Evolutionary conservation across 2,888 invertebrate species (phyloP).

Genomic region (Cerceris ruficornis): DNA sequence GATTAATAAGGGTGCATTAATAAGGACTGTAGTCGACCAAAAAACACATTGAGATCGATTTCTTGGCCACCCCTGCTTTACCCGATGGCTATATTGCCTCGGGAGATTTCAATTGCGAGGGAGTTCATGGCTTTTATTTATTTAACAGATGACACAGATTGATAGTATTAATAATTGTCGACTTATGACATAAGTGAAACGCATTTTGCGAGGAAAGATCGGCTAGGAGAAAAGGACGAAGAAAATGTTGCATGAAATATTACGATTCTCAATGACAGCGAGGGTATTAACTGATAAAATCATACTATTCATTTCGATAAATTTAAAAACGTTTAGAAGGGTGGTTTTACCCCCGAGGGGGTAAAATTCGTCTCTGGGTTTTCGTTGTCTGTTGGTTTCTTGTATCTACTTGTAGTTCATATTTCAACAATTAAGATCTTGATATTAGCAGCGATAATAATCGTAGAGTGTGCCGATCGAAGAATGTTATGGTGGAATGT

Average conservation of each 20-base stretch:
- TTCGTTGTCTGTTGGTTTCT: not conserved
- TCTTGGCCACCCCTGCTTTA: too few species aligned
- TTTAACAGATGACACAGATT: not conserved
- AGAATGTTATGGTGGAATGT: conserved; percentile 9
- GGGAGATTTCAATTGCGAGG: not conserved
- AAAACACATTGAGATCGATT: too few species aligned
- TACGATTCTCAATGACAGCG: conserved; percentile 3
- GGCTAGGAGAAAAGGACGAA: conserved; percentile 6
- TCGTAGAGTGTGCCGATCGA: conserved; percentile 3
- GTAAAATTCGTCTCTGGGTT: not conserved
- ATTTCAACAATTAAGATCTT: not conserved
- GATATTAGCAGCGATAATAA: not conserved
- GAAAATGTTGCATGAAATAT: not conserved
- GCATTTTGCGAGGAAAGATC: not conserved
- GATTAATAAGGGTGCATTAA: too few species aligned
- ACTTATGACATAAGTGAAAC: conserved; percentile 30
- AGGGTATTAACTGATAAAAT: conserved; percentile 20
- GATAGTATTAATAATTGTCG: not conserved
- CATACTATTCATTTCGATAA: conserved; percentile 19
- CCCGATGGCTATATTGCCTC: not conserved
- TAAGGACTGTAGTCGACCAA: too few species aligned
- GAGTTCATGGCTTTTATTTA: not conserved
- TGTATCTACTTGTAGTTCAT: not conserved
- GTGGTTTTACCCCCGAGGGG: too few species aligned
- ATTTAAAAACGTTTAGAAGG: not conserved